Evolutionary conservation across 2,888 invertebrate species (phyloP), one percentile per base, ranked within the genome.

Genomic region (Plusia festucae): DNA sequence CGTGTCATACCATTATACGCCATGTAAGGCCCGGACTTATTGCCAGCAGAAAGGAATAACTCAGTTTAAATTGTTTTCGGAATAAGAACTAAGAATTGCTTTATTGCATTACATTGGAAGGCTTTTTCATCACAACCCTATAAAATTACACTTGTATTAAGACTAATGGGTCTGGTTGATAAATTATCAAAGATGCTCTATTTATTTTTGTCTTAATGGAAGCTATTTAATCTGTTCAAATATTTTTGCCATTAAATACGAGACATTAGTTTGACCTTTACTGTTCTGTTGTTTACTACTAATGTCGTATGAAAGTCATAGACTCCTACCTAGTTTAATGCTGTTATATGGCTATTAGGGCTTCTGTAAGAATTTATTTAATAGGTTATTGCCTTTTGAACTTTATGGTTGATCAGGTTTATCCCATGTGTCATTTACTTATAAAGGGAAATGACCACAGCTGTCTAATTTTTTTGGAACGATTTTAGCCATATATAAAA

Each of bases 1-100:
- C 93, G 93, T 93, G 93, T 94, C 93, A 93, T 93, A 94, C 94
- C 91, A 95, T 94, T 95, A 94, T 94, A 93, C 92, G 92, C 88
- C 91, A 91, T 93, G 94, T 94, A 94, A 92, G 90, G 89, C 91
- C 83, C 81, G 84, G 91, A 94, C 93, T 94, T 94, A 93, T 89
- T 91, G 92, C 93, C 90, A 88, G 86, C 86, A 85, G 73, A 80
- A 84, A 89, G 85, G 86, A 89, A 94, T 94, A 93, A 93, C 87
- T 93, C 91, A 91, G 87, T 91, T 92, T 90, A 92, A 94, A 94
- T 93, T 93, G 92, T 93, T 93, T 92, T 92, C 84, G 81, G 85
- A 85, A 86, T 86, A 90, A 88, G 85, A 89, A 84, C 81, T 76
- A 77, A 73, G 74, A 77, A 68, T 40, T 83, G 82, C 84, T 91